These are phyloP conservation scores for Caenorhabditis parvicauda DNA, from an alignment of 2,888 invertebrate species.

Conservation along the genomic window DNA sequence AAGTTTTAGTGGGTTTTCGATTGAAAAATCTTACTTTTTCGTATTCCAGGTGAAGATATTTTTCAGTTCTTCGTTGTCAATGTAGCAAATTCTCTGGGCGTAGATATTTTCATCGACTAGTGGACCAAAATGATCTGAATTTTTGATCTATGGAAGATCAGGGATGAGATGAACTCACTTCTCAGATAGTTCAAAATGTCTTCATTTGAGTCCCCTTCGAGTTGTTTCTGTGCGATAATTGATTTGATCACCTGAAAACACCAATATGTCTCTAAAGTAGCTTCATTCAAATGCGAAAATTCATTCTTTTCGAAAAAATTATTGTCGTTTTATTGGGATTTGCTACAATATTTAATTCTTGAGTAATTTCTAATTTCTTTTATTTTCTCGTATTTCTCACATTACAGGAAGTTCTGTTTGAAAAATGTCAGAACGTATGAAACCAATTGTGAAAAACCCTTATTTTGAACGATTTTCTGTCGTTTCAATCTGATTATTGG, in stretches of 20 bases:
- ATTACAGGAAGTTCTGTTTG: too few relatives aligned
- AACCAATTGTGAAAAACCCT: too few relatives aligned
- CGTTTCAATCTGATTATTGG: too few relatives aligned
- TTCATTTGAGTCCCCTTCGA: slow-evolving; percentile 15
- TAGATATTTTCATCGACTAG: slow-evolving; percentile 31
- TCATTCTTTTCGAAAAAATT: too few relatives aligned
- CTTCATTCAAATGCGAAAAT: too few relatives aligned
- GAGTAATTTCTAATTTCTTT: too few relatives aligned
- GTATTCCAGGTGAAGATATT: slow-evolving; percentile 24
- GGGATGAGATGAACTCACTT: slow-evolving; percentile 7
- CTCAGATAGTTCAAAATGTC: slow-evolving; percentile 30
- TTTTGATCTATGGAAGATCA: neutral
- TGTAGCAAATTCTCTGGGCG: slow-evolving; percentile 37
- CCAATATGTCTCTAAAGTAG: too few relatives aligned
- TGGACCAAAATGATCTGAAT: slow-evolving; percentile 29
- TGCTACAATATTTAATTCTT: too few relatives aligned
- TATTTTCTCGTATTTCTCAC: too few relatives aligned
- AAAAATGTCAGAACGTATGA: too few relatives aligned
- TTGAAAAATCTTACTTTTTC: slow-evolving; percentile 12
- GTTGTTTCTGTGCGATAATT: slow-evolving; percentile 37
- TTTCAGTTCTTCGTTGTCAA: slow-evolving; percentile 38
- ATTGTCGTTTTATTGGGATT: too few relatives aligned
- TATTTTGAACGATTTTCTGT: too few relatives aligned
- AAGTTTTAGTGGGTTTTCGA: neutral
- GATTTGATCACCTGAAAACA: slow-evolving; percentile 34